Percentiles rank a stretch among this genome's conserved stretches.
Conservation (phyloP, 2,888 invertebrate species). For the Erannis defoliaria region DNA sequence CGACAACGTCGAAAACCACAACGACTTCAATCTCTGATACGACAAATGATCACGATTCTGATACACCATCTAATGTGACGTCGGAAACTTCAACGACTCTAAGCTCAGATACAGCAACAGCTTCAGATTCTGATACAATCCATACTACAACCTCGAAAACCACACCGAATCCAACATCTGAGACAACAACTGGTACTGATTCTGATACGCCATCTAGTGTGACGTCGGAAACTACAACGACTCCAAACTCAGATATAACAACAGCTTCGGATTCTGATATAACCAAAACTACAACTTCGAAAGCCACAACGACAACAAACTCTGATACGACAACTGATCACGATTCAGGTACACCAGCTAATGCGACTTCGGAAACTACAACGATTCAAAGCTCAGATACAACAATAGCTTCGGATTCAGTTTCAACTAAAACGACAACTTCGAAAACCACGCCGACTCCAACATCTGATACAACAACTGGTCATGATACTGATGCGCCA, state of each 20-base stretch:
- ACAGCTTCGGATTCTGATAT: no score
- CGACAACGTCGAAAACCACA: neutral
- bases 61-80: neutral
- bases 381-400: neutral
- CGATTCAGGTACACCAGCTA: neutral
- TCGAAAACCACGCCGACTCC: neutral
- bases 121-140: neutral
- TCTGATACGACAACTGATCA: no score
- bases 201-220: no score
- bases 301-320: no score
- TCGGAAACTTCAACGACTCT: neutral
- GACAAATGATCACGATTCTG: neutral
- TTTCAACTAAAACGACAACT: no score
- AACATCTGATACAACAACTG: neutral
- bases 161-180: neutral
- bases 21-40: neutral
- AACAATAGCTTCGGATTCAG: neutral
- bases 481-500: neutral
- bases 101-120: neutral
- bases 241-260: no score
- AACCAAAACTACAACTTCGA: no score
- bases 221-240: no score
- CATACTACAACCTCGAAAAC: neutral
- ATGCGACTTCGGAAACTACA: no score
- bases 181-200: neutral